Conservation (phyloP, 2,113 vertebrate species). For the human (Homo sapiens) region DNA sequence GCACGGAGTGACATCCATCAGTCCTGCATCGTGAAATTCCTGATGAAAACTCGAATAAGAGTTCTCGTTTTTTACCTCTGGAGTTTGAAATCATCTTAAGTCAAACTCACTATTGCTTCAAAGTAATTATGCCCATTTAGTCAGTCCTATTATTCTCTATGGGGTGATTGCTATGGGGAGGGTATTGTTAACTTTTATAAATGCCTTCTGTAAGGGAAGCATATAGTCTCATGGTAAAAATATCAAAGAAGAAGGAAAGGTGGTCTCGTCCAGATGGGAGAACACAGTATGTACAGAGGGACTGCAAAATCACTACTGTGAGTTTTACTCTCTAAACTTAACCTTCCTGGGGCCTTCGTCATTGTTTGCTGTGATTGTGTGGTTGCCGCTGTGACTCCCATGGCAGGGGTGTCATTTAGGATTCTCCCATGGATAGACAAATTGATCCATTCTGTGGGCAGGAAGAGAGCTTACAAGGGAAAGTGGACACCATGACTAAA, state of each 20-base stretch:
- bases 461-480: neutral
- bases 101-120: neutral
- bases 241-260: neutral
- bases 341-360: too few relatives aligned
- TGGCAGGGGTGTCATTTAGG: neutral
- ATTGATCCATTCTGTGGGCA: neutral
- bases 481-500: neutral
- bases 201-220: neutral
- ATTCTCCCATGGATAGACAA: neutral
- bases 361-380: neutral
- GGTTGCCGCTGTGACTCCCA: neutral
- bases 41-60: neutral
- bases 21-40: neutral
- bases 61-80: neutral
- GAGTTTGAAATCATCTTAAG: neutral
- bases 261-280: neutral
- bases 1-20: neutral
- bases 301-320: neutral
- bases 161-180: rapidly evolving
- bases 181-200: neutral
- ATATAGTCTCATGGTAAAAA: neutral
- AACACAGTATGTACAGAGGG: neutral
- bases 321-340: neutral
- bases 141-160: neutral
- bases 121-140: neutral